phyloP scores from a whole-genome alignment of 2,113 vertebrate genomes.

The Sporophila hypoxantha region DNA sequence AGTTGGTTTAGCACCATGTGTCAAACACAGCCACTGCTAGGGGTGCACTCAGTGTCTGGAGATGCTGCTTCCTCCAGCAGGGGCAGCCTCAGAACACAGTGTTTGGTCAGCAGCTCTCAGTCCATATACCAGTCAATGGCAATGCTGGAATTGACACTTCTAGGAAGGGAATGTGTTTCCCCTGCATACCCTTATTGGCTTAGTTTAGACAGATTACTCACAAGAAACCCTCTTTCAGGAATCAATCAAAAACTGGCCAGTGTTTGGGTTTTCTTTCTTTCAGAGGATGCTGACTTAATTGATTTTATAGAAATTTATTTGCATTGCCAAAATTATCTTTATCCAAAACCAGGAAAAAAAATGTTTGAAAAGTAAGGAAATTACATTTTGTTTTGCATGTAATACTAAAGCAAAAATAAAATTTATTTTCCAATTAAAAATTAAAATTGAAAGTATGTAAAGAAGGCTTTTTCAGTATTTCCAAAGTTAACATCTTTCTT shows the following conservation, averaged over 20 bases:
- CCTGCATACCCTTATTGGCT: neutral
- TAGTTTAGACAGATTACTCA: neutral
- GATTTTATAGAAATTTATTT: neutral
- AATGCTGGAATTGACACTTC: neutral
- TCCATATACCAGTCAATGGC: neutral
- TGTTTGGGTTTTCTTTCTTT: neutral
- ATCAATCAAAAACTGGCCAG: neutral
- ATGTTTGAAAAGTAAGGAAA: neutral
- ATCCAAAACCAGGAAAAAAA: neutral
- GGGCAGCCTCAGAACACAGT: neutral
- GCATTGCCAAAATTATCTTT: neutral
- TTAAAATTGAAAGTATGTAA: neutral
- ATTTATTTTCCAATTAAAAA: neutral
- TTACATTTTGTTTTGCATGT: neutral
- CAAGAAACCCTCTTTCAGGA: neutral
- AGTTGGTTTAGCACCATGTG: neutral
- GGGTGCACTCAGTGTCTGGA: neutral
- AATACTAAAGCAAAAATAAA: neutral
- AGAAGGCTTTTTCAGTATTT: neutral
- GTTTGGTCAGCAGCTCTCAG: neutral
- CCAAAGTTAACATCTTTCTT: neutral
- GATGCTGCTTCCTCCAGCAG: neutral
- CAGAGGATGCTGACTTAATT: neutral
- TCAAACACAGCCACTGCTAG: rapidly evolving
- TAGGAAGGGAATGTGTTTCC: neutral